phyloP scores from a whole-genome alignment of 2,888 invertebrate genomes.

The Rhamphomyia laevipes region DNA sequence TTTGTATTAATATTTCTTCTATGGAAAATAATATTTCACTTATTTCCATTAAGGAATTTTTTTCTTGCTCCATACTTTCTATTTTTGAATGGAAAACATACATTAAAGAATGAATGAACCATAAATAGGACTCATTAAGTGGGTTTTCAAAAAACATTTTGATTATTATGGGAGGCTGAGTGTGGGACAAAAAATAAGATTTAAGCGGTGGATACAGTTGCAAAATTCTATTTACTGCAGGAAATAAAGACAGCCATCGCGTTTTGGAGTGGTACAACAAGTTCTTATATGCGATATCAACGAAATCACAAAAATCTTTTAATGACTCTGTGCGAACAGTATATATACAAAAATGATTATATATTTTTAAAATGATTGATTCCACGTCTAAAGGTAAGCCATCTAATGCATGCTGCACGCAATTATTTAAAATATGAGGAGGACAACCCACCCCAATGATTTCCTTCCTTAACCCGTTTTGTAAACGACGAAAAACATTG shows the following conservation, averaged over 20 bases:
- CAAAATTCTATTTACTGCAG: constrained; percentile 5
- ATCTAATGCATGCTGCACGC: neutral
- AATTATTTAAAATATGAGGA: neutral
- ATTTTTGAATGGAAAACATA: constrained; percentile 5
- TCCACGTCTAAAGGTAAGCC: neutral
- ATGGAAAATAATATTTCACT: neutral
- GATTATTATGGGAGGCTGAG: neutral
- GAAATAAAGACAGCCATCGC: constrained; percentile 7
- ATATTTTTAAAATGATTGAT: neutral
- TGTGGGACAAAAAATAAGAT: constrained; percentile 2
- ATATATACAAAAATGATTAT: neutral
- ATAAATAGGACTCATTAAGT: constrained; percentile 6
- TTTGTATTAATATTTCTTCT: neutral
- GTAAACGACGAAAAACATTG: constrained; percentile 10
- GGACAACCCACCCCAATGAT: neutral
- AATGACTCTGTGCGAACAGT: constrained; percentile 7
- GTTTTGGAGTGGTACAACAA: constrained; percentile 5
- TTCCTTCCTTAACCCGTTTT: neutral
- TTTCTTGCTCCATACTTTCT: constrained; percentile 5
- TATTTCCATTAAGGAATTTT: constrained; percentile 7
- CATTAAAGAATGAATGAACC: constrained; percentile 6
- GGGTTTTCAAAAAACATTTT: constrained; percentile 5
- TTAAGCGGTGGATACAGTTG: constrained; percentile 6
- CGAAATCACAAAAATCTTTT: constrained; percentile 7
- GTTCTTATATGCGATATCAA: constrained; percentile 4